A percentile compares a stretch with the other conserved stretches of the same genome.
Conservation (phyloP, 2,888 invertebrate species). For the Serrognathus titanus region DNA sequence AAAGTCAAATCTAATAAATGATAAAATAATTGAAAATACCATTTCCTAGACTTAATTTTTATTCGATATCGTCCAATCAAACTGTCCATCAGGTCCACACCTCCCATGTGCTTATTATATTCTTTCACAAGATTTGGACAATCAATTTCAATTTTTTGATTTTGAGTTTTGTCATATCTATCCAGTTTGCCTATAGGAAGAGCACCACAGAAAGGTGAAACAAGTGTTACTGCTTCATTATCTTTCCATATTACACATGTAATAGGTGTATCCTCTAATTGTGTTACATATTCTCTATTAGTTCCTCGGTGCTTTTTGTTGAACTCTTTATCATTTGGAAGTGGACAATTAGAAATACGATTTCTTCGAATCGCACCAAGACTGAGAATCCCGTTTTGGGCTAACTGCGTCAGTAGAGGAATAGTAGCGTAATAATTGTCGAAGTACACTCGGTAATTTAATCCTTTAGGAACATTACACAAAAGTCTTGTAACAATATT, state of each 20-base stretch:
- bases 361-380: conserved; percentile 36
- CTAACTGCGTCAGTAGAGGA: conserved; percentile 28
- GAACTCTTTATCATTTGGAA: conserved; percentile 32
- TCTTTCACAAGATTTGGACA: conserved; percentile 5
- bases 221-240: conserved; percentile 28
- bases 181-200: conserved; percentile 9
- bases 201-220: conserved; percentile 25
- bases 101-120: conserved; percentile 14
- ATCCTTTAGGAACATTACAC: conserved; percentile 30
- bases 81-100: conserved; percentile 7
- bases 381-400: conserved; percentile 31
- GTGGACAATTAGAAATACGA: conserved; percentile 35
- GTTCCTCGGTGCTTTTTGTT: conserved; percentile 30
- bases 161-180: conserved; percentile 21
- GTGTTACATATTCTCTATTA: conserved; percentile 28
- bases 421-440: conserved; percentile 38
- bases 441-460: conserved; percentile 37
- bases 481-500: conserved; percentile 38
- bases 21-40: conserved; percentile 25
- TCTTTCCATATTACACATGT: conserved; percentile 27
- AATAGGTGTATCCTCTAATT: conserved; percentile 25
- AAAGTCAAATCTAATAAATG: conserved; percentile 20
- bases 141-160: conserved; percentile 3
- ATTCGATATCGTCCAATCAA: conserved; percentile 7
- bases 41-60: conserved; percentile 11